Conservation (phyloP, 2,888 invertebrate genomes). For the Drosophila pegasa region DNA sequence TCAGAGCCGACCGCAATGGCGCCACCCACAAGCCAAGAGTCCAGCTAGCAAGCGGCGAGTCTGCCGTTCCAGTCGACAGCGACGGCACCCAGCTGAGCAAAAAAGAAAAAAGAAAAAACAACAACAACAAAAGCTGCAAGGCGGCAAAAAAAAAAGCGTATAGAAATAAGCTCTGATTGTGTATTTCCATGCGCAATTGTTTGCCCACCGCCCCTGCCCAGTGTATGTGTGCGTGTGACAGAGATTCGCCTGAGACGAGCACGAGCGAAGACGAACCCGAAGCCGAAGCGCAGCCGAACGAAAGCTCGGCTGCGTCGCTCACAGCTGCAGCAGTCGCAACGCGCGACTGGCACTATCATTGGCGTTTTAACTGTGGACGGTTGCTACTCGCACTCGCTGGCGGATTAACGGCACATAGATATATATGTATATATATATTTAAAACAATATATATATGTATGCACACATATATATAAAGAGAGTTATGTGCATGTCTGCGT, state of each 20-base stretch:
- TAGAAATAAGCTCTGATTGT: slow-evolving; percentile 35
- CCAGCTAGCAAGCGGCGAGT: slow-evolving; percentile 22
- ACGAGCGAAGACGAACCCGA: slow-evolving; percentile 23
- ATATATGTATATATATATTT: slow-evolving; percentile 46
- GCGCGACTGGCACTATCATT: slow-evolving; percentile 80
- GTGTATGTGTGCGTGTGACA: neutral
- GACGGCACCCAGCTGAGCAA: slow-evolving; percentile 54
- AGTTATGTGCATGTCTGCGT: slow-evolving; percentile 70
- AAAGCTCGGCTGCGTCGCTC: slow-evolving; percentile 25
- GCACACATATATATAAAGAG: slow-evolving; percentile 40
- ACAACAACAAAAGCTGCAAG: slow-evolving; percentile 34
- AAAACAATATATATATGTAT: slow-evolving; percentile 32
- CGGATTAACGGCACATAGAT: slow-evolving; percentile 79
- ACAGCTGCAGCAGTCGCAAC: slow-evolving; percentile 54
- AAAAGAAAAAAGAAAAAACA: slow-evolving; percentile 39
- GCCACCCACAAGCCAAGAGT: slow-evolving; percentile 50
- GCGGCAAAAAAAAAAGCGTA: slow-evolving; percentile 4
- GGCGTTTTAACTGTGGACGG: slow-evolving; percentile 85
- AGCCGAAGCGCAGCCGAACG: slow-evolving; percentile 26
- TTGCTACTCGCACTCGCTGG: slow-evolving; percentile 80
- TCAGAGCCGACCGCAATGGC: slow-evolving; percentile 23
- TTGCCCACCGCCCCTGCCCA: neutral
- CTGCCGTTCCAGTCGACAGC: slow-evolving; percentile 45
- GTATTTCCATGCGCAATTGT: slow-evolving; percentile 45
- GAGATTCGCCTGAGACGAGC: slow-evolving; percentile 5